phyloP scores from a whole-genome alignment of 2,113 vertebrate species.

The Macheiramphus alcinus region DNA sequence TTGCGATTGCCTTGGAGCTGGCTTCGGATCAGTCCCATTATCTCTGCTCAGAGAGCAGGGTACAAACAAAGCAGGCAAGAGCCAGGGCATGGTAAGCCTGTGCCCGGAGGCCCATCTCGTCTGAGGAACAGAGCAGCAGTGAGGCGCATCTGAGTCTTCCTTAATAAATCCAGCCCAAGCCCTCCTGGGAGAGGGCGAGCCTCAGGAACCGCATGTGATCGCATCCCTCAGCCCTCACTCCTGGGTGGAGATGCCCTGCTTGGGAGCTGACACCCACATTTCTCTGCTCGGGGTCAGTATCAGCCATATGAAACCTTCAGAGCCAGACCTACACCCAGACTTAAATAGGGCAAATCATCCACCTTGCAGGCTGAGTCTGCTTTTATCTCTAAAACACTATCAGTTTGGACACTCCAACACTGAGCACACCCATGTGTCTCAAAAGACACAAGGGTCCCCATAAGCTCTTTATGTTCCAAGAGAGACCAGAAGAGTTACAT shows the following conservation, averaged over 20 bases:
- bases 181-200: not conserved
- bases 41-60: not conserved
- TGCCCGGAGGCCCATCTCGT: not conserved
- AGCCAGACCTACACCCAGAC: not conserved
- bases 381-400: not conserved
- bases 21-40: conserved; percentile 37
- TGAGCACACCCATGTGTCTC: not conserved
- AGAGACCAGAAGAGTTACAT: not conserved
- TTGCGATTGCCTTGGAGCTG: conserved; percentile 37
- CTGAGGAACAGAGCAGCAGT: not conserved
- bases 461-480: not conserved
- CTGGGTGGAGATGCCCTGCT: not conserved
- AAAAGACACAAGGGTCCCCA: not conserved
- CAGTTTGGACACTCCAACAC: not conserved
- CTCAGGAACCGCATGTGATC: fast-evolving
- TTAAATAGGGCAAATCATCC: not conserved
- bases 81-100: not conserved
- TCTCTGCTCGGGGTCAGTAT: not conserved
- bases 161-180: not conserved
- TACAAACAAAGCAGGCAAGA: not conserved
- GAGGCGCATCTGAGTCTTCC: not conserved
- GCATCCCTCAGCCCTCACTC: not conserved
- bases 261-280: not conserved
- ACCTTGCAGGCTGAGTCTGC: not conserved
- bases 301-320: not conserved